Evolutionary conservation across 2,888 invertebrate genomes (phyloP).

Genomic region (Dasypogon diadema): DNA sequence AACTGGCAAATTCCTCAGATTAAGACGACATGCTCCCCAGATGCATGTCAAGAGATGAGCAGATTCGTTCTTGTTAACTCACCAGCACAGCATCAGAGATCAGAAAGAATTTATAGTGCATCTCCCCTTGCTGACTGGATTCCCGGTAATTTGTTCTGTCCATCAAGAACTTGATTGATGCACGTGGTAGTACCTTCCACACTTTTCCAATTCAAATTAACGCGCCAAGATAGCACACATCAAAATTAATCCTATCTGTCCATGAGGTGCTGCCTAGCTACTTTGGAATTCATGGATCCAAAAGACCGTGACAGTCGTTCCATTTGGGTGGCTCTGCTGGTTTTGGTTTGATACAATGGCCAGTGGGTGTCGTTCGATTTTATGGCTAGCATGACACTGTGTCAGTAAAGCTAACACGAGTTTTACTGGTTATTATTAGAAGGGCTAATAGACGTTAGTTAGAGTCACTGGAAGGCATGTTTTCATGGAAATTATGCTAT

Average conservation of each 20-base stretch:
- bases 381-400: not conserved
- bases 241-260: not conserved
- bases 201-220: not conserved
- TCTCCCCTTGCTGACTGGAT: no score
- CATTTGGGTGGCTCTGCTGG: not conserved
- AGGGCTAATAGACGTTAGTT: no score
- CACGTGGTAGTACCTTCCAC: not conserved
- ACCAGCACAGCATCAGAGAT: not conserved
- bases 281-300: constrained; percentile 1
- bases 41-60: not conserved
- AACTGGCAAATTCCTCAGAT: constrained; percentile 5
- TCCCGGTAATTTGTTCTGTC: not conserved
- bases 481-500: not conserved
- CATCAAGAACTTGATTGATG: not conserved
- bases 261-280: no score
- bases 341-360: not conserved
- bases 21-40: constrained; percentile 6
- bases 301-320: constrained; percentile 14
- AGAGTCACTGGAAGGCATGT: not conserved
- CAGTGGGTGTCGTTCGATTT: constrained; percentile 1
- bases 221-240: not conserved
- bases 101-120: not conserved
- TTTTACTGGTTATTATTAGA: not conserved
- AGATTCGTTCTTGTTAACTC: not conserved
- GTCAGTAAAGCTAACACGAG: constrained; percentile 7